These are phyloP conservation scores for Gymnocheta viridis DNA, from an alignment of 2,888 invertebrate species.

Conservation along the genomic window DNA sequence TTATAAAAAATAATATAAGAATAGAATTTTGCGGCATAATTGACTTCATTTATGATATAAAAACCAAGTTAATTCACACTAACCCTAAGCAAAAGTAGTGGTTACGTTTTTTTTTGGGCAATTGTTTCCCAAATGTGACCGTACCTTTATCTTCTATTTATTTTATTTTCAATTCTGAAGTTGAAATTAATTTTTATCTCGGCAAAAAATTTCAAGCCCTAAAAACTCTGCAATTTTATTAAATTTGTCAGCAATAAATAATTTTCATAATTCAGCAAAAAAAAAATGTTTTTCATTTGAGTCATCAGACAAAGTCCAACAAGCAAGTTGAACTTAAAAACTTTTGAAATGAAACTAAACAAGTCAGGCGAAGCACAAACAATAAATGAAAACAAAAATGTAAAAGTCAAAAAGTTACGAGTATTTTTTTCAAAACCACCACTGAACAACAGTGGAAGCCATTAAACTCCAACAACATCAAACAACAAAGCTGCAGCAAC, in stretches of 20 bases:
- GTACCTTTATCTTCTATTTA: neutral
- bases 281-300: constrained; percentile 51
- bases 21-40: too few species aligned
- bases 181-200: neutral
- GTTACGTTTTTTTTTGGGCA: too few species aligned
- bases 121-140: too few species aligned
- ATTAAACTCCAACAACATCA: constrained; percentile 65
- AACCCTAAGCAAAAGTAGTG: too few species aligned
- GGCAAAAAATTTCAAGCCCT: too few species aligned
- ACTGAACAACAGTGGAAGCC: constrained; percentile 60
- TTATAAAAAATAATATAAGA: too few species aligned
- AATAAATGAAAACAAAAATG: constrained; percentile 23
- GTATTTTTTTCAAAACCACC: constrained; percentile 37
- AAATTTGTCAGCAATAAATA: neutral
- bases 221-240: neutral
- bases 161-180: too few species aligned
- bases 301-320: constrained; percentile 56
- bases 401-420: constrained; percentile 39
- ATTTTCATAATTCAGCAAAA: constrained; percentile 11
- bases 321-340: constrained; percentile 43
- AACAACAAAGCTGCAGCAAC: constrained; percentile 37
- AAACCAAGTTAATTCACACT: too few species aligned
- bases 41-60: too few species aligned
- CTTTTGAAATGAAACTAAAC: constrained; percentile 30
- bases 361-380: constrained; percentile 41